A percentile compares a stretch with the other conserved stretches of the same genome.
Conservation (phyloP, 2,113 vertebrate genomes). For the Microtus pennsylvanicus region DNA sequence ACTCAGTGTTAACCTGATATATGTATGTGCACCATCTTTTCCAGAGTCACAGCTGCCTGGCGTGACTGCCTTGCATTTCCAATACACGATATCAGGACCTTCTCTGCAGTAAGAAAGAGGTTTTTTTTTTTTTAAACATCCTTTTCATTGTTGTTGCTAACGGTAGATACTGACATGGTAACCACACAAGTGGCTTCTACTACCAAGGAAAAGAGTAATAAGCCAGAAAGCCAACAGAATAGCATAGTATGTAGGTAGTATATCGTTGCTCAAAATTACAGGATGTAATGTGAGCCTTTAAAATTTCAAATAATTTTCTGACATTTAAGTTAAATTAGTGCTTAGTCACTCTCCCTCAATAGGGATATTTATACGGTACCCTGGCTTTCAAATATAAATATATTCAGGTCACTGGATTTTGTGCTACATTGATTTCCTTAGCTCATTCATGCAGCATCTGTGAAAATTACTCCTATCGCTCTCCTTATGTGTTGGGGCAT, state of each 20-base stretch:
- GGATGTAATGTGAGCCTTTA: not conserved
- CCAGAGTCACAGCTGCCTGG: not conserved
- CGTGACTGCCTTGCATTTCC: not conserved
- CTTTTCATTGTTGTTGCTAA: not conserved
- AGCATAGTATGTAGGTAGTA: not conserved
- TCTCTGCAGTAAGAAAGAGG: not conserved
- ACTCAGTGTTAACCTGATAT: not conserved
- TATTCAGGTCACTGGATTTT: constrained; percentile 42
- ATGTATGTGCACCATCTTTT: not conserved
- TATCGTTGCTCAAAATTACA: not conserved
- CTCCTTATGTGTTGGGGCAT: constrained; percentile 13
- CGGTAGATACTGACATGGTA: not conserved
- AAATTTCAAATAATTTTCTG: not conserved
- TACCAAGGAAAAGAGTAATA: not conserved
- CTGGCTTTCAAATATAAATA: constrained; percentile 51
- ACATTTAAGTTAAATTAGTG: constrained; percentile 51
- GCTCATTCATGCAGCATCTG: constrained; percentile 27
- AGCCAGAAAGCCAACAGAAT: not conserved
- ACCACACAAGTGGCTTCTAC: not conserved
- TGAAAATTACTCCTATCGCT: constrained; percentile 61
- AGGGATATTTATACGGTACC: not conserved
- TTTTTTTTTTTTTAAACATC: not conserved
- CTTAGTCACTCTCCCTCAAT: not conserved
- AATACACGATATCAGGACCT: not conserved
- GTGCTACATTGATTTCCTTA: not conserved